These are phyloP conservation scores for Dinocampus coccinellae DNA, from an alignment of 2,888 invertebrate species.

Conservation along the genomic window DNA sequence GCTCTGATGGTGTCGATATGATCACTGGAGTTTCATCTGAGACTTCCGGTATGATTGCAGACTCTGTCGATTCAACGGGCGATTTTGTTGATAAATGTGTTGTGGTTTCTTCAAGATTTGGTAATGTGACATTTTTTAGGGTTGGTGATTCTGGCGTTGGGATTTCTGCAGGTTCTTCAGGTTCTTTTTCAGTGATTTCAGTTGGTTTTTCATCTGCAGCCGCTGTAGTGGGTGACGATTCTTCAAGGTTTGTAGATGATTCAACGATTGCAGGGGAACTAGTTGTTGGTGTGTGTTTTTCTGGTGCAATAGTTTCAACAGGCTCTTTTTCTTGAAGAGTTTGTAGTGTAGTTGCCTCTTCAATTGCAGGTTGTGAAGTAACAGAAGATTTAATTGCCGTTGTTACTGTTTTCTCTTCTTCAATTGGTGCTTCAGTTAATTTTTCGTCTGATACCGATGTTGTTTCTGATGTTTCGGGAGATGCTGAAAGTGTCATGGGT, in stretches of 20 bases:
- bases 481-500: neutral
- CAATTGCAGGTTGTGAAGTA: slow-evolving; percentile 52
- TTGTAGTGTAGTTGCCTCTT: slow-evolving; percentile 5
- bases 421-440: slow-evolving; percentile 35
- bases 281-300: slow-evolving; percentile 13
- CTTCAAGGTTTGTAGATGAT: slow-evolving; percentile 34
- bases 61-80: neutral
- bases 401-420: slow-evolving; percentile 28
- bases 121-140: slow-evolving; percentile 28
- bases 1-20: slow-evolving; percentile 20
- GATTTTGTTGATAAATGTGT: slow-evolving; percentile 27
- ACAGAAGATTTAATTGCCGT: slow-evolving; percentile 3
- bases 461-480: neutral
- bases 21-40: slow-evolving; percentile 13
- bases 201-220: slow-evolving; percentile 37
- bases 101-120: slow-evolving; percentile 34
- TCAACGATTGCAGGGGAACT: neutral
- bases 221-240: slow-evolving; percentile 32
- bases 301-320: neutral
- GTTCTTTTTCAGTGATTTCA: slow-evolving; percentile 34
- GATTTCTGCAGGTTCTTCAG: slow-evolving; percentile 16
- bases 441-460: slow-evolving; percentile 12
- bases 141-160: slow-evolving; percentile 20
- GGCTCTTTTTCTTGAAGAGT: slow-evolving; percentile 12
- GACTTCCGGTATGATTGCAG: neutral